phyloP scores from a whole-genome alignment of 2,888 invertebrate species.

The Sinhomidia bicolor region DNA sequence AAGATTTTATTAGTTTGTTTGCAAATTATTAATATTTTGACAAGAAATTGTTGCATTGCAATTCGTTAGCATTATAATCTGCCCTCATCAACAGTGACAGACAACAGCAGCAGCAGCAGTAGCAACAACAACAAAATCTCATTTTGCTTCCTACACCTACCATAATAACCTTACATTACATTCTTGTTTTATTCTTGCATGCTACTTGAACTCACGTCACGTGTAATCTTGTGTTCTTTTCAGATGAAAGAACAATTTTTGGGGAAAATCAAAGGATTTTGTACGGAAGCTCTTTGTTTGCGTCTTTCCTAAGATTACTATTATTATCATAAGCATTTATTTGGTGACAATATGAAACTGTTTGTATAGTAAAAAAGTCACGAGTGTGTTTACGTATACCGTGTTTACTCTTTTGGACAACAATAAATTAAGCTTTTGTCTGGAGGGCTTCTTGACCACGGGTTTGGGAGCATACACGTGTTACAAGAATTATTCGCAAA shows the following conservation, averaged over 20 bases:
- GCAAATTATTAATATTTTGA: neutral
- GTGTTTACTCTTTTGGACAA: too few species aligned
- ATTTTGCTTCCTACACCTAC: neutral
- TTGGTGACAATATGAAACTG: too few species aligned
- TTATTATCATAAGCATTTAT: neutral
- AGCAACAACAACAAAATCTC: neutral
- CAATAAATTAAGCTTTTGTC: too few species aligned
- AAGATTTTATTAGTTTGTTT: neutral
- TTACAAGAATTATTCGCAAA: too few species aligned
- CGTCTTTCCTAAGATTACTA: neutral
- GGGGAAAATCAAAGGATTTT: neutral
- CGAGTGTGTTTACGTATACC: neutral
- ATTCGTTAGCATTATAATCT: slow-evolving; percentile 1
- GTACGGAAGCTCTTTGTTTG: neutral
- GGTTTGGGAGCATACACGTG: too few species aligned
- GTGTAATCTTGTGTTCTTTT: neutral
- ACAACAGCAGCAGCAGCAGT: too few species aligned
- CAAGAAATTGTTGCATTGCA: neutral
- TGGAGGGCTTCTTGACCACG: too few species aligned
- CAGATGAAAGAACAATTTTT: neutral
- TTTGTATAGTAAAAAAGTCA: too few species aligned
- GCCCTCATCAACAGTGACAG: neutral
- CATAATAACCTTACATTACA: neutral
- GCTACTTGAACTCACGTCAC: neutral
- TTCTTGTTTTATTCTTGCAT: too few species aligned